Base-by-base conservation (phyloP, 2,888 invertebrate species). In the Drosophila dives region DNA sequence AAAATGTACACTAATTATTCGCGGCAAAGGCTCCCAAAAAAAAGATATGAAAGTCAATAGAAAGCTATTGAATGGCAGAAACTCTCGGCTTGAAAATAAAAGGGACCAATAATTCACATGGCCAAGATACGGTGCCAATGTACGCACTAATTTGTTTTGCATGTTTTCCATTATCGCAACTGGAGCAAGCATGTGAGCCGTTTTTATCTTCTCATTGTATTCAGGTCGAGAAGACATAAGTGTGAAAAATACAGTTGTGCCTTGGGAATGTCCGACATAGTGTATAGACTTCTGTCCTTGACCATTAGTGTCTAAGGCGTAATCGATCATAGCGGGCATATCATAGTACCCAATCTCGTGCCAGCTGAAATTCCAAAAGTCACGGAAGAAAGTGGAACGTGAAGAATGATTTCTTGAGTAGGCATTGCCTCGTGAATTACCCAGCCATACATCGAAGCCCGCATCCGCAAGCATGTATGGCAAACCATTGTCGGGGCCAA, bases 271-370 rank as follows among this genome's bases (percentile, higher is more conserved):
- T 0, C 91, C 91, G 4, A 91, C 83, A 70, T 92, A 92, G 54
- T 92, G 91, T 1, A 92, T 64, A 6, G 88, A 63, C 23, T 77
- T 51, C 17, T 86, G 86, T 0, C 65, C 73, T 29, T 81, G 73
- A n/a, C 81, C 87, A 15, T 84, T 92, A 5, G 53, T 65, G 3
- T 55, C n/a, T 3, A 91, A 59, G 0, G 90, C 76, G 42, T 86
- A 91, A 50, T 92, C 91, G 3, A 92, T 83, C 42, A 77, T 79
- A 2, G 87, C 76, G 0, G 89, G 42, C 0, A 87, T 67, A 36
- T 86, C 86, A 90, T 96, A 95, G 56, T 95, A 92, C 0, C 96
- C 98, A 94, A 98, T 97, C 92, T 99, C 97, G 87, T 98, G 97
- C 94, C 96, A 99, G 80, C 97, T 97, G 34, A 91, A 91, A 7